A percentile compares a stretch with the other conserved stretches of the same genome.
Conservation (phyloP, 2,113 vertebrate species). For the Cervus canadensis region DNA sequence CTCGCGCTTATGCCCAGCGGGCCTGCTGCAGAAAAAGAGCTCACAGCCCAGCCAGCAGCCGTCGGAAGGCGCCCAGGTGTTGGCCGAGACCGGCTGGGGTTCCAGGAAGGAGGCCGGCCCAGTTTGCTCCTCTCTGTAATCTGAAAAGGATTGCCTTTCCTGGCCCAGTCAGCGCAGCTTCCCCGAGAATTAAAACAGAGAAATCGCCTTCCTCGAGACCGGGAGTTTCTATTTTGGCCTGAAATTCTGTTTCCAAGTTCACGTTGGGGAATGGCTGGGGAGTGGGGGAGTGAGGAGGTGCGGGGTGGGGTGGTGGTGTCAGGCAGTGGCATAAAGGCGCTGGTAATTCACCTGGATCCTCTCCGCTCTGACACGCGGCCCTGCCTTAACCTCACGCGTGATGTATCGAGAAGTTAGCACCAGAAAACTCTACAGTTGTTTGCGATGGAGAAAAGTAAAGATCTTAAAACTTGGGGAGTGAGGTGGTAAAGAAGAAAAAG, state of each 20-base stretch:
- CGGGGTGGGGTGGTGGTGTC: neutral
- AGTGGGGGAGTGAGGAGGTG: neutral
- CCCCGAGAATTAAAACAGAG: neutral
- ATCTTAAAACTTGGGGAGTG: neutral
- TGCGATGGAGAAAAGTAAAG: neutral
- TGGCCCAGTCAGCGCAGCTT: neutral
- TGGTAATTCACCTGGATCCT: neutral
- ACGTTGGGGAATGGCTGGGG: neutral
- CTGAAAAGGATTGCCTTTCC: neutral
- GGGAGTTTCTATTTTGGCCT: neutral
- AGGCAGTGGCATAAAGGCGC: neutral
- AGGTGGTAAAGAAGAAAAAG: neutral
- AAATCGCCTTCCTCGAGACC: neutral
- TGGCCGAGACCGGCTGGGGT: neutral
- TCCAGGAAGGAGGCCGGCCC: neutral
- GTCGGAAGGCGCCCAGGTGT: constrained; percentile 43
- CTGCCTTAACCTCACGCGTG: neutral
- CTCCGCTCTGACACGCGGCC: neutral
- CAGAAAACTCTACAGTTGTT: neutral
- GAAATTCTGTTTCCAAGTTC: constrained; percentile 12
- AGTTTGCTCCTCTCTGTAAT: neutral
- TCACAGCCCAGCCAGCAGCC: constrained; percentile 62
- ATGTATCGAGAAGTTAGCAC: neutral
- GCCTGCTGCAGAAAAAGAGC: constrained; percentile 60
- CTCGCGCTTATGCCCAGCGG: constrained; percentile 72